Evolutionary conservation across 2,113 vertebrate genomes (phyloP).

Genomic region (Arizona elegans): DNA sequence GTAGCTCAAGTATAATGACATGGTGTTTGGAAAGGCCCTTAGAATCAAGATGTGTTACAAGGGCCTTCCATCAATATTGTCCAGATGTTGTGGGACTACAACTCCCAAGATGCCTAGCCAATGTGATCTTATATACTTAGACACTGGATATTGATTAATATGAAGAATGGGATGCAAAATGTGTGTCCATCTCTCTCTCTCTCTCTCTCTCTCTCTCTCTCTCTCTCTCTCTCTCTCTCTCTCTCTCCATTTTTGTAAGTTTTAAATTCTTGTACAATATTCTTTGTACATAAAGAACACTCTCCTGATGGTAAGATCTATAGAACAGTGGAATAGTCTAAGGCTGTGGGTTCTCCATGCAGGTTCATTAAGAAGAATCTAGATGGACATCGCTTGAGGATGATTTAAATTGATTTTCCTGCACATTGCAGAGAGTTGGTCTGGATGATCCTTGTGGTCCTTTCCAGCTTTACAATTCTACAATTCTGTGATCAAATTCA

Average conservation of each 20-base stretch:
- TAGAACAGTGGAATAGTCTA: background rate
- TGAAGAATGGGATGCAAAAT: background rate
- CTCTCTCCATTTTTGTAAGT: background rate
- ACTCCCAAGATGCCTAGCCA: background rate
- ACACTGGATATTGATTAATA: background rate
- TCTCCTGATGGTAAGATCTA: background rate
- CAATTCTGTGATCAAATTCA: background rate
- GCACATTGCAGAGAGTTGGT: background rate
- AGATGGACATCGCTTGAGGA: background rate
- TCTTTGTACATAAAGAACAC: background rate
- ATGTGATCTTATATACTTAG: background rate
- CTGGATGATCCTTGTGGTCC: background rate
- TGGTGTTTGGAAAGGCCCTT: background rate
- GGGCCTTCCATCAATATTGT: background rate
- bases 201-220: too few relatives aligned
- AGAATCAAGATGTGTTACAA: background rate
- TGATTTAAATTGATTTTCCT: background rate
- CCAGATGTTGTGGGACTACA: background rate
- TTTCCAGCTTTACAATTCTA: background rate
- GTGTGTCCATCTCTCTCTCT: too few relatives aligned
- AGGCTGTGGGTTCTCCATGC: background rate
- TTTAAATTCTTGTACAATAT: background rate
- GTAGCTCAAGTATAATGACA: background rate
- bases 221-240: too few relatives aligned
- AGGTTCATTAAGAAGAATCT: background rate